Base-by-base conservation (phyloP, 2,888 invertebrate genomes). In the Hermaeophaga mercurialis region DNA sequence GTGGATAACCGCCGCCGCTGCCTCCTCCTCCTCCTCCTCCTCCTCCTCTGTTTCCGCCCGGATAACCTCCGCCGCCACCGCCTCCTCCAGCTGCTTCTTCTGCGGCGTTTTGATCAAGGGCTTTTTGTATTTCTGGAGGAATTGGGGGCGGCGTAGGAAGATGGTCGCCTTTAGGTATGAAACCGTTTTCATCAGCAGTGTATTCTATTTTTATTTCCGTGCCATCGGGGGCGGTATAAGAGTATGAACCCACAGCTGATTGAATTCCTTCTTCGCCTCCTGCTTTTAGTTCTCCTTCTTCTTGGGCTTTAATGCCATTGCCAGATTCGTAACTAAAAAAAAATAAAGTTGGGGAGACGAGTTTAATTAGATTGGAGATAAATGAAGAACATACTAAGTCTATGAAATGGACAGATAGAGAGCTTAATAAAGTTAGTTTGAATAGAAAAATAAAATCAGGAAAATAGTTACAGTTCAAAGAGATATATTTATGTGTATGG, bases 221-320 rank as follows among this genome's bases (percentile, higher is more conserved):
- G 2, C 87, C 87, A 68, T 87, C 87, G 0, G 86, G 86, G 19
- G 84, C 83, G 0, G 85, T 84, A 72, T 87, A 87, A 0, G 85
- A 82, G 67, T 79, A 85, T 1, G 83, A 82, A 12, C 87, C 87
- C 71, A 80, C 79, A 1, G 81, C 80, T 18, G 74, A 73, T 61
- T 85, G 83, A 39, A 80, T 80, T 71, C 83, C 84, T 28, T 81
- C 80, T 1, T 82, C 80, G n/a, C 80, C 78, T 38, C 84, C 84
- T 41, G 81, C 80, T 73, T 84, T 84, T 54, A 85, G 70, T 64
- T 82, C 82, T 19, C 86, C 85, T 64, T 81, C 78, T 73, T 86
- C 86, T 68, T 85, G 77, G 1, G 82, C 85, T 63, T 80, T 80
- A 64, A 86, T 86, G 9, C 85, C 85, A 66, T 86, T 85, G 8